Base-by-base conservation (phyloP, 2,888 invertebrate genomes). In the Coronaproctus castanopsis region DNA sequence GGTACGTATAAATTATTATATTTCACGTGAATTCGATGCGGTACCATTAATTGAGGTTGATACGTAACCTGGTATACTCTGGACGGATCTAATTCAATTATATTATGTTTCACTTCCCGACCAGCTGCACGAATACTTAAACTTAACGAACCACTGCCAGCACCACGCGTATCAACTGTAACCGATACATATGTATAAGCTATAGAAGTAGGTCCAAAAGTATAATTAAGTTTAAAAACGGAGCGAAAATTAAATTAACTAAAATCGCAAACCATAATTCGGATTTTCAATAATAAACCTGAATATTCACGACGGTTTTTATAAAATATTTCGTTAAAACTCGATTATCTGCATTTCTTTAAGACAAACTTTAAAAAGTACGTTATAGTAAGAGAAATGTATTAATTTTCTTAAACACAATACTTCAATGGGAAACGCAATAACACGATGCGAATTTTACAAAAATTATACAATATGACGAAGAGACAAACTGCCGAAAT, bases 21-120 rank as follows among this genome's bases (percentile, higher is more conserved):
- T 65, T 84, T 80, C 57, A 95, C 78, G 62, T 85, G 81, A 60
- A 96, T 78, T 66, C 85, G 79, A 71, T 96, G 93, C 1, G 90
- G 86, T 21, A 92, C 87, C 1, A 89, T 85, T 50, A 86, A 76
- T 1, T 83, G 81, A 0, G 95, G 95, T 70, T 89, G 88, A 74
- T 91, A 93, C 61, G 86, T 81, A 24, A 88, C 82, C 72, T 87
- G 87, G 73, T 86, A 85, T 58, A 86, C 75, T 24, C 85, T 82
- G 65, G 82, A 82, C 52, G 78, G 75, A 54, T 80, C 78, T 61
- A 78, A 78, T 59, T 86, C 81, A 21, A 87, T 76, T 63, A 92
- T 80, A 62, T 85, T 80, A 70, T 89, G 87, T 22, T 88, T 85
- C 2, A 91, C 87, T 63, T 84, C 82, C 24, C 80, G 78, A 2